phyloP scores from a whole-genome alignment of 2,888 invertebrate genomes.

The Sceliomorpha sp. region DNA sequence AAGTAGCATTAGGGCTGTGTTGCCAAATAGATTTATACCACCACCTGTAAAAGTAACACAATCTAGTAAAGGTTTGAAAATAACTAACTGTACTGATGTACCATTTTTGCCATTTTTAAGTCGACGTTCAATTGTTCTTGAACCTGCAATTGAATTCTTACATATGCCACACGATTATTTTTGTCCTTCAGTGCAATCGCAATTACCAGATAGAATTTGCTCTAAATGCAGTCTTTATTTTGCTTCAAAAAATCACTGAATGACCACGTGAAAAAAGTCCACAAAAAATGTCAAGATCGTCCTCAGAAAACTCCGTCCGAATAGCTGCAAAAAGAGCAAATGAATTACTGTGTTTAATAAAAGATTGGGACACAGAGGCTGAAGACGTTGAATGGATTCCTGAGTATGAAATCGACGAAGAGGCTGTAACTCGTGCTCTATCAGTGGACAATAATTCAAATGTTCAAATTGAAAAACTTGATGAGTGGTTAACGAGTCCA shows the following conservation, averaged over 20 bases:
- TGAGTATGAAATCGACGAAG: conserved; percentile 1
- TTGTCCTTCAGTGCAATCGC: conserved; percentile 15
- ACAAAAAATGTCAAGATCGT: not conserved
- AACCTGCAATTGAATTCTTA: conserved; percentile 2
- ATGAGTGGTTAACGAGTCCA: no score
- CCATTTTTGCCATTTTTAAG: not conserved
- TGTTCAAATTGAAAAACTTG: no score
- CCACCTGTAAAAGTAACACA: conserved; percentile 6
- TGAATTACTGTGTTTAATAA: conserved; percentile 25
- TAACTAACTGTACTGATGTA: not conserved
- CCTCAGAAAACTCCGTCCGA: conserved; percentile 5
- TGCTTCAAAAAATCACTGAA: conserved; percentile 21
- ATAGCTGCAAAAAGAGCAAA: conserved; percentile 18
- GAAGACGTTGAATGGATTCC: conserved; percentile 14
- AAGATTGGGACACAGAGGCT: conserved; percentile 11
- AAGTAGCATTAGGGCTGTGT: conserved; percentile 2
- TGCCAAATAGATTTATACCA: conserved; percentile 2
- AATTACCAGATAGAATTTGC: conserved; percentile 12
- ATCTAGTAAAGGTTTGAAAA: not conserved
- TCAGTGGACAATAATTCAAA: no score
- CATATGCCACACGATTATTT: conserved; percentile 21
- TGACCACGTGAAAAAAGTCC: conserved; percentile 1
- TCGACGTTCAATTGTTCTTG: not conserved
- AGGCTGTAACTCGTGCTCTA: no score
- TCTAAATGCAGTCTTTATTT: conserved; percentile 19